phyloP scores from a whole-genome alignment of 1,140 invertebrate species.

The Euwallacea similis region DNA sequence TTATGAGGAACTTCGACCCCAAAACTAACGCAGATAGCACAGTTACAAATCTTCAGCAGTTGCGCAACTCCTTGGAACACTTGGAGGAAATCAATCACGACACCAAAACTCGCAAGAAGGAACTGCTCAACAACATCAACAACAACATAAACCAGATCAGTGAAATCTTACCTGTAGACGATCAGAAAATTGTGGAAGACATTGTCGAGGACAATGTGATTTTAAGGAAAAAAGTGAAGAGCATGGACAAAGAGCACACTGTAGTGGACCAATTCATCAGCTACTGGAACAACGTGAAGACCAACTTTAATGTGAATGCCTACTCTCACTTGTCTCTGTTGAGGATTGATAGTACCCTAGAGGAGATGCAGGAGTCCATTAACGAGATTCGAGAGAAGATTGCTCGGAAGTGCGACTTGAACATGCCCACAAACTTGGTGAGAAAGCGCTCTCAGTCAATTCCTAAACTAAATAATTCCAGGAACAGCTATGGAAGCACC shows the following conservation, averaged over 20 bases:
- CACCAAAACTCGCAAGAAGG: constrained; percentile 17
- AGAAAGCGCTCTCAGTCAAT: constrained; percentile 32
- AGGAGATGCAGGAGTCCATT: constrained; percentile 35
- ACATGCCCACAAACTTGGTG: constrained; percentile 20
- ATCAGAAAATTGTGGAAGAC: constrained; percentile 24
- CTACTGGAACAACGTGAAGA: constrained; percentile 34
- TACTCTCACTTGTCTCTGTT: constrained; percentile 32
- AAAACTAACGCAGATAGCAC: constrained; percentile 20
- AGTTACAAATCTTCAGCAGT: constrained; percentile 7
- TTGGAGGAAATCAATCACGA: constrained; percentile 26
- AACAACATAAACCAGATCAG: not conserved
- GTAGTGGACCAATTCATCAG: constrained; percentile 33
- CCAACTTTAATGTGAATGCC: constrained; percentile 27
- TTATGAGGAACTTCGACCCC: constrained; percentile 19
- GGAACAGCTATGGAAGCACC: constrained; percentile 15
- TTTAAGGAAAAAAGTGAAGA: constrained; percentile 30
- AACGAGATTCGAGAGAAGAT: constrained; percentile 24
- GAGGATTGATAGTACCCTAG: constrained; percentile 27
- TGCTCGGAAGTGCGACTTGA: constrained; percentile 26
- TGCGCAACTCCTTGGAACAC: constrained; percentile 18
- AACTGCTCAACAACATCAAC: constrained; percentile 17
- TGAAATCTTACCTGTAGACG: not conserved
- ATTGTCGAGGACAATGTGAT: constrained; percentile 35
- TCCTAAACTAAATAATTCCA: constrained; percentile 25
- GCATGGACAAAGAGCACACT: constrained; percentile 32